A percentile compares a stretch with the other conserved stretches of the same genome.
Evolutionary conservation across 2,888 invertebrate genomes (phyloP).

Genomic region (Pilophorus perplexus): DNA sequence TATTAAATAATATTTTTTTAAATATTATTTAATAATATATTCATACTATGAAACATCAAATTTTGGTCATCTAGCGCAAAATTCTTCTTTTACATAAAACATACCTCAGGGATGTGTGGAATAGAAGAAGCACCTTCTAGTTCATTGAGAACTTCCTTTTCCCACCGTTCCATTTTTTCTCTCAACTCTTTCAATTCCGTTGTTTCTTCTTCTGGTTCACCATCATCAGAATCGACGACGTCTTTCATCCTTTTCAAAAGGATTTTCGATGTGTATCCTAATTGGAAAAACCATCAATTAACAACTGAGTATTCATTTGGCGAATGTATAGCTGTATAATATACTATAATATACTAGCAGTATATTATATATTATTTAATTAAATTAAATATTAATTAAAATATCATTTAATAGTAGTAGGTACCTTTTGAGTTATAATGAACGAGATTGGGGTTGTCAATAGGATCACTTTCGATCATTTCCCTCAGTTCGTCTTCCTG

Average conservation of each 20-base stretch:
- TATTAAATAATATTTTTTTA: too few species aligned
- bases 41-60: too few species aligned
- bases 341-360: too few species aligned
- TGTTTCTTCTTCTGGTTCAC: slow-evolving; percentile 16
- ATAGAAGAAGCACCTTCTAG: slow-evolving; percentile 51
- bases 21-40: too few species aligned
- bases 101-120: slow-evolving; percentile 51
- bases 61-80: too few species aligned
- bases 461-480: background rate
- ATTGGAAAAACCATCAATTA: too few species aligned
- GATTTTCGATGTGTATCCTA: slow-evolving; percentile 42
- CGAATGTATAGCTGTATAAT: too few species aligned
- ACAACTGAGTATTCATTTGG: too few species aligned
- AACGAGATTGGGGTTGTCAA: slow-evolving; percentile 1
- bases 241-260: slow-evolving; percentile 37
- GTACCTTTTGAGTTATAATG: slow-evolving; percentile 18
- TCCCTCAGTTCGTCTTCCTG: background rate
- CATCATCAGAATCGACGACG: too few species aligned
- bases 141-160: slow-evolving; percentile 53
- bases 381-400: too few species aligned
- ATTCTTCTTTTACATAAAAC: too few species aligned
- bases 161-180: slow-evolving; percentile 52
- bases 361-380: too few species aligned
- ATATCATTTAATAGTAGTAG: background rate
- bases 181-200: slow-evolving; percentile 25